A percentile compares a stretch with the other conserved stretches of the same genome.
Evolutionary conservation across 2,113 vertebrate species (phyloP).

Genomic region (Sciurus niger): DNA sequence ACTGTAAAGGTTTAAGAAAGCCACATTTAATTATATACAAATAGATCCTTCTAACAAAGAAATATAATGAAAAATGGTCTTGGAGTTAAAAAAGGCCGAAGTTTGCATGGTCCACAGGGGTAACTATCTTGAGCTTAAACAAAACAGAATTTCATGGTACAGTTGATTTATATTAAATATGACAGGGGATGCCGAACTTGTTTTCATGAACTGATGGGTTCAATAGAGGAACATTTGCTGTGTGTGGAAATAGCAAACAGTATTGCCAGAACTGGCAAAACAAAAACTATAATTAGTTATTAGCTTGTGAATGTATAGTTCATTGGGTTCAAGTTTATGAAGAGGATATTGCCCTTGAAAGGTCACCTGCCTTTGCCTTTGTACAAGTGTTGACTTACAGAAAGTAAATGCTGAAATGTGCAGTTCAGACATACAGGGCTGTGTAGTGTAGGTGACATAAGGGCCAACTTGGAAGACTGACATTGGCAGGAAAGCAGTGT

Average conservation of each 20-base stretch:
- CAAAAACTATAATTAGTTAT: not conserved
- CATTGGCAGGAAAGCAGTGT: not conserved
- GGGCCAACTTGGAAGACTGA: not conserved
- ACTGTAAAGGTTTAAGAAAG: slow-evolving; percentile 90
- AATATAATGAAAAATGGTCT: slow-evolving; percentile 72
- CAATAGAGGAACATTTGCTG: slow-evolving; percentile 70
- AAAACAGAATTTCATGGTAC: slow-evolving; percentile 80
- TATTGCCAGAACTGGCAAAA: not conserved
- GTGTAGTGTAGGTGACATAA: not conserved
- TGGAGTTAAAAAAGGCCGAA: slow-evolving; percentile 81
- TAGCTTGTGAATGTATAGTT: not conserved
- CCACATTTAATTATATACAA: slow-evolving; percentile 88
- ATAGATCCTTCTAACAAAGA: slow-evolving; percentile 83
- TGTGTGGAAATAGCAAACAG: slow-evolving; percentile 32
- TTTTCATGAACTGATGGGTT: slow-evolving; percentile 79
- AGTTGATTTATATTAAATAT: slow-evolving; percentile 77
- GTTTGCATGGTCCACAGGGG: slow-evolving; percentile 76
- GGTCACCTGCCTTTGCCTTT: not conserved
- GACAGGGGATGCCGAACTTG: slow-evolving; percentile 77
- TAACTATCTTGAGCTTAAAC: slow-evolving; percentile 83
- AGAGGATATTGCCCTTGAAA: not conserved
- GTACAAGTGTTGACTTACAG: not conserved
- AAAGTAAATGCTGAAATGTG: not conserved
- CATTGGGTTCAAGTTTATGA: not conserved
- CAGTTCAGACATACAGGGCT: not conserved